Percentiles rank a stretch among this genome's conserved stretches.
phyloP scores from a whole-genome alignment of 2,888 invertebrate species.

The Tubiluchus corallicola region DNA sequence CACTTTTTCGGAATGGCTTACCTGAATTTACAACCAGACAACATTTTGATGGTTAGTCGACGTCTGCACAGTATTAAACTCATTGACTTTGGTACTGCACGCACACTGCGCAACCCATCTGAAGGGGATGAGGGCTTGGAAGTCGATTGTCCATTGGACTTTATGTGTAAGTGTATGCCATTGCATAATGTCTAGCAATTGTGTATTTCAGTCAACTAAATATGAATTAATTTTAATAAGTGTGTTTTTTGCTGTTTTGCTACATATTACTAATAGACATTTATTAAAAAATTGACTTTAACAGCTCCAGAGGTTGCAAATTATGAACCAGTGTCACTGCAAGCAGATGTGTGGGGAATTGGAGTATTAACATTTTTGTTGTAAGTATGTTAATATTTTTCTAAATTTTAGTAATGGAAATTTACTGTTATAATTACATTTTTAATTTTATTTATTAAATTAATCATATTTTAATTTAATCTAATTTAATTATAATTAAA shows the following conservation, averaged over 20 bases:
- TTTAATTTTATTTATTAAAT: not conserved
- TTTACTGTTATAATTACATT: not conserved
- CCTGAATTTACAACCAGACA: constrained; percentile 79
- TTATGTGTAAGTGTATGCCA: constrained; percentile 7
- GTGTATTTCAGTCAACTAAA: constrained; percentile 6
- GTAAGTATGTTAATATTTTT: constrained; percentile 25
- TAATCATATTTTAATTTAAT: constrained; percentile 4
- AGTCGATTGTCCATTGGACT: constrained; percentile 21
- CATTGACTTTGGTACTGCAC: constrained; percentile 75
- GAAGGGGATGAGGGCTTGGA: constrained; percentile 10
- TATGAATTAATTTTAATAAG: constrained; percentile 13
- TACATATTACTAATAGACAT: too few relatives aligned
- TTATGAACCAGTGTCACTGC: constrained; percentile 67
- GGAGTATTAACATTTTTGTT: constrained; percentile 79
- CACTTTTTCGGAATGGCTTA: constrained; percentile 84
- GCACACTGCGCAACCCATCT: constrained; percentile 19
- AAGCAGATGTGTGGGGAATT: constrained; percentile 88
- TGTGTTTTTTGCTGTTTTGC: constrained; percentile 11
- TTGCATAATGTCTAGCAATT: not conserved
- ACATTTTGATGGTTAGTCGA: constrained; percentile 72
- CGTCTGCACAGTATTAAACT: constrained; percentile 53
- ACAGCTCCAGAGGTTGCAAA: constrained; percentile 72
- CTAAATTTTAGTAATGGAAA: too few relatives aligned
- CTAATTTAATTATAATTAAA: not conserved
- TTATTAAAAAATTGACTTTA: too few relatives aligned